Evolutionary conservation across 2,888 invertebrate genomes (phyloP).

Genomic region (Ectemnius continuus): DNA sequence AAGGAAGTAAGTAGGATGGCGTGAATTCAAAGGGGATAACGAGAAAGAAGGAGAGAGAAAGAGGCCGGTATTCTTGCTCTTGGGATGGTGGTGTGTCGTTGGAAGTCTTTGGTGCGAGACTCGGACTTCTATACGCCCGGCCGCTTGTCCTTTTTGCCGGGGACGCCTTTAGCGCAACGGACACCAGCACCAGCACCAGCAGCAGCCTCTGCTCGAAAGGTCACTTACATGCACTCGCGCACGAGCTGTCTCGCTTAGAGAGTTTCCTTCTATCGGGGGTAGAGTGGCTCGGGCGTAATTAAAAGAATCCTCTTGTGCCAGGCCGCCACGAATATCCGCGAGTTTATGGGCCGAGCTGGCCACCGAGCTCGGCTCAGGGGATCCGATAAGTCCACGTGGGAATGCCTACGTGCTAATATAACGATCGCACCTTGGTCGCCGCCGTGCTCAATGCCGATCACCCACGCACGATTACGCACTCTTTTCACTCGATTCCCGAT

Average conservation of each 20-base stretch:
- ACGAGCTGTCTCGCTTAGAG: constrained; percentile 33
- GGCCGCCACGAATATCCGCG: constrained; percentile 51
- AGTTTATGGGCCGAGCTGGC: constrained; percentile 50
- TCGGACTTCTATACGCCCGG: no score
- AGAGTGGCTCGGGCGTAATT: constrained; percentile 37
- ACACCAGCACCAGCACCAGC: no score
- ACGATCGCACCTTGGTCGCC: constrained; percentile 33
- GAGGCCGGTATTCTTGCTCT: no score
- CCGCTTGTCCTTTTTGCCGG: not conserved
- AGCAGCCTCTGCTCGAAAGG: constrained; percentile 40
- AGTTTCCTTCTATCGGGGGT: constrained; percentile 30
- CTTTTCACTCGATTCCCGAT: constrained; percentile 8
- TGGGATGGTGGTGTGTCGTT: no score
- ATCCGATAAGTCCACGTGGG: constrained; percentile 52
- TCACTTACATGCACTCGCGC: constrained; percentile 29
- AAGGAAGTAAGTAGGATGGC: not conserved
- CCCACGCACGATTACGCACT: constrained; percentile 41
- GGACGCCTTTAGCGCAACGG: constrained; percentile 1
- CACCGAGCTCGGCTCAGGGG: constrained; percentile 16
- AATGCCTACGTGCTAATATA: constrained; percentile 42
- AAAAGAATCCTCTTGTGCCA: constrained; percentile 54
- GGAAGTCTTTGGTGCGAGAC: no score
- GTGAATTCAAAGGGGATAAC: not conserved
- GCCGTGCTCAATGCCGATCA: constrained; percentile 30
- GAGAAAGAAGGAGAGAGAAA: no score